Evolutionary conservation across 2,113 vertebrate genomes (phyloP), one percentile per base, ranked within the genome.

Genomic region (Xenopus laevis): DNA sequence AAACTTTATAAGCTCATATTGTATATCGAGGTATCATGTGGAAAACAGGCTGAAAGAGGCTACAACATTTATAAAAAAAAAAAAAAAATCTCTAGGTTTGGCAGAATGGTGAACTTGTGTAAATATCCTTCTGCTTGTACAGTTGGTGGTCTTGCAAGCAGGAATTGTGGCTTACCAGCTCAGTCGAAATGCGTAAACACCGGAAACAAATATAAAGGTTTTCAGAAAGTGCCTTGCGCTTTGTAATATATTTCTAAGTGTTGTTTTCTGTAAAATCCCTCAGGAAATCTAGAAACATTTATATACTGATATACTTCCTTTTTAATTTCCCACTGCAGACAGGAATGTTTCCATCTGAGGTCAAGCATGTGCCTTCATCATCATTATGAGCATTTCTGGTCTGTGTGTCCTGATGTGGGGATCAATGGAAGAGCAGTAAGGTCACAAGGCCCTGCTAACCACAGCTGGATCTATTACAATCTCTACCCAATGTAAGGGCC

Each of bases 121-220:
- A 87, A 91, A 89, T 88, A 86, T 79, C 82, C 81, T 82, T 87
- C 80, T 84, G 81, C 83, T 87, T 88, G 86, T 83, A 86, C 83
- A 84, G 59, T 57, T 82, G 91, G 87, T 83, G 88, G 86, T 88
- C 85, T 84, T 63, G 58, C 79, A 85, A 82, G 81, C 86, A 87
- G 83, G n/a, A 86, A 81, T 82, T 85, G 87, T 86, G 89, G 88
- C 83, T 86, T 88, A 89, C 86, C 86, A 90, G 83, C 85, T 88
- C 84, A 83, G 87, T 86, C 83, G 87, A 87, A 78, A 84, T 80
- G 79, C 86, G 87, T 89, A 91, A 92, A 91, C 82, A 84, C 79
- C 10, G 18, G 84, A 89, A 91, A 88, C 82, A 86, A 79, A 78
- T 55, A 50, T 55, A 61, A 69, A 57, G 15, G 66, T 69, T 63